A percentile compares a stretch with the other conserved stretches of the same genome.
Conservation (phyloP, 2,113 vertebrate species). For the Taxidea taxus region DNA sequence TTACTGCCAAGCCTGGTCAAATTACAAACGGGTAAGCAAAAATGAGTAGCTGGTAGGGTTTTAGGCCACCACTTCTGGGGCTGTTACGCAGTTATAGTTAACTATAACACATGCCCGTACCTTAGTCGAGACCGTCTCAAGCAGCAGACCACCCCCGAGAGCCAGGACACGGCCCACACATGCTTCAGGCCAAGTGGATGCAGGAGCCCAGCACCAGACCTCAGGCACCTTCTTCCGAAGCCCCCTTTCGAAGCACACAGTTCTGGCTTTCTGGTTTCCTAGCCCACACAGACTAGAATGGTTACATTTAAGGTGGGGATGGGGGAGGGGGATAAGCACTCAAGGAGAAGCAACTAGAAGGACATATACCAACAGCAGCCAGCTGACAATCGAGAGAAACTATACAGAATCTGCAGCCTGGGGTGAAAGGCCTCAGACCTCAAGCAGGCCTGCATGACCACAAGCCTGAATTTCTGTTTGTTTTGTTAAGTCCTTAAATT, state of each 20-base stretch:
- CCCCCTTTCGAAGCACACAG: neutral
- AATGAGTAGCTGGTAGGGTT: neutral
- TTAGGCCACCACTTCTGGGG: neutral
- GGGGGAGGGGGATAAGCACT: neutral
- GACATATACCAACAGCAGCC: neutral
- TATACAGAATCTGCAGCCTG: neutral
- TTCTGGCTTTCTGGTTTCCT: neutral
- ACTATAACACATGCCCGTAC: neutral
- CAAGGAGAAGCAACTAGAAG: neutral
- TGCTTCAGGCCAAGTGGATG: neutral
- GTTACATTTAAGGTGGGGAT: neutral
- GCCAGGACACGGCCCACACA: neutral
- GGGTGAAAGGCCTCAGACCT: neutral
- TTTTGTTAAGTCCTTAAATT: neutral
- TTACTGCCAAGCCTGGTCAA: neutral
- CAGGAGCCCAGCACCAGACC: neutral
- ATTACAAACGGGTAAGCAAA: constrained; percentile 7
- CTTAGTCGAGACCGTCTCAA: neutral
- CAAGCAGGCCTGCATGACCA: neutral
- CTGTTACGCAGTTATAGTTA: neutral
- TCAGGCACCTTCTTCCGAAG: neutral
- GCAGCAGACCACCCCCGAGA: neutral
- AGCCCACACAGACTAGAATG: neutral
- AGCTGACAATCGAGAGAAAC: neutral
- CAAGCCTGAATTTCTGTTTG: neutral